Evolutionary conservation across 2,797 vertebrate genomes (phyloP).

Genomic region (Ctenopoma kingsleyae): DNA sequence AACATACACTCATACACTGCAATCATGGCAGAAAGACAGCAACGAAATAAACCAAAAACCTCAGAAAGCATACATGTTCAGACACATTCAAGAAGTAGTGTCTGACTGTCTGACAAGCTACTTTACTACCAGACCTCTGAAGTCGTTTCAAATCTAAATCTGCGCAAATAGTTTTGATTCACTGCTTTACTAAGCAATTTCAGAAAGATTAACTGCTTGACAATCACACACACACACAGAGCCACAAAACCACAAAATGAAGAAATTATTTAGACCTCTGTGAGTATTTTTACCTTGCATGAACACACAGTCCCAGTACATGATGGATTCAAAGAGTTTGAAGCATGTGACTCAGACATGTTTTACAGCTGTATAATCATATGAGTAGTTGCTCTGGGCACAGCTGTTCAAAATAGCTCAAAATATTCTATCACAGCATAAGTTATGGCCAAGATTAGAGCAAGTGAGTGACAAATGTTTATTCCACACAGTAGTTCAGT

Average conservation of each 20-base stretch:
- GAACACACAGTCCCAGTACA: slow-evolving; percentile 2
- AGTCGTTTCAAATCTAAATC: slow-evolving; percentile 32
- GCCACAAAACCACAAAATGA: slow-evolving; percentile 21
- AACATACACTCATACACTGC: slow-evolving; percentile 20
- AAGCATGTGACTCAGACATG: background rate
- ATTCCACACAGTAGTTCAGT: background rate
- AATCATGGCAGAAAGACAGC: slow-evolving; percentile 34
- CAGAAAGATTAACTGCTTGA: slow-evolving; percentile 36
- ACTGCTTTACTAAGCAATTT: slow-evolving; percentile 40
- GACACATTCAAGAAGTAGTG: slow-evolving; percentile 39
- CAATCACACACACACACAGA: slow-evolving; percentile 14
- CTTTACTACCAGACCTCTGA: slow-evolving; percentile 38
- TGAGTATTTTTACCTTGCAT: slow-evolving; percentile 8
- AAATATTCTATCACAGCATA: background rate
- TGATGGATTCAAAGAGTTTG: slow-evolving; percentile 3
- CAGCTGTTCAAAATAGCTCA: background rate
- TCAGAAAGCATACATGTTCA: slow-evolving; percentile 32
- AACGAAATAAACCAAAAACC: slow-evolving; percentile 48
- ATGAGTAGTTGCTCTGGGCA: slow-evolving; percentile 7
- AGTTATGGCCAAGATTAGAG: background rate
- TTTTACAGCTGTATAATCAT: slow-evolving; percentile 12
- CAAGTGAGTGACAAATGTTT: background rate
- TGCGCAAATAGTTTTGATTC: slow-evolving; percentile 39
- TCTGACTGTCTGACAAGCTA: slow-evolving; percentile 31
- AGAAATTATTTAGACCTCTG: slow-evolving; percentile 25